Conservation (phyloP, 2,113 vertebrate genomes). For the western clawed frog (Xenopus tropicalis) region UCB_Xtro_10.0 CM004444.2:149735001-149735500, state of each 20-base stretch:
- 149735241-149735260: conserved; percentile 50
- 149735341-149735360: conserved; percentile 65
- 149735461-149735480: conserved; percentile 83
- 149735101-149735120: not conserved
- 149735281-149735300: conserved; percentile 48
- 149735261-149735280: conserved; percentile 52
- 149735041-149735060: too few species aligned
- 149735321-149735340: conserved; percentile 65
- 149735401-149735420: conserved; percentile 85
- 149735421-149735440: conserved; percentile 89
- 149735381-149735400: conserved; percentile 66
- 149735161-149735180: conserved; percentile 44
- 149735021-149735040: too few species aligned
- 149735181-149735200: conserved; percentile 31
- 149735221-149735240: conserved; percentile 51
- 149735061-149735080: too few species aligned
- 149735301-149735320: conserved; percentile 54
- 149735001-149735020: too few species aligned
- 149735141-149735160: conserved; percentile 28
- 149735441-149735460: conserved; percentile 86
- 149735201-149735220: conserved; percentile 47
- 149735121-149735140: not conserved
- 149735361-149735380: conserved; percentile 70
- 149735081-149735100: too few species aligned
- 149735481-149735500: conserved; percentile 83